phyloP scores from a whole-genome alignment of 2,797 vertebrate species.

The Potorous gilbertii region DNA sequence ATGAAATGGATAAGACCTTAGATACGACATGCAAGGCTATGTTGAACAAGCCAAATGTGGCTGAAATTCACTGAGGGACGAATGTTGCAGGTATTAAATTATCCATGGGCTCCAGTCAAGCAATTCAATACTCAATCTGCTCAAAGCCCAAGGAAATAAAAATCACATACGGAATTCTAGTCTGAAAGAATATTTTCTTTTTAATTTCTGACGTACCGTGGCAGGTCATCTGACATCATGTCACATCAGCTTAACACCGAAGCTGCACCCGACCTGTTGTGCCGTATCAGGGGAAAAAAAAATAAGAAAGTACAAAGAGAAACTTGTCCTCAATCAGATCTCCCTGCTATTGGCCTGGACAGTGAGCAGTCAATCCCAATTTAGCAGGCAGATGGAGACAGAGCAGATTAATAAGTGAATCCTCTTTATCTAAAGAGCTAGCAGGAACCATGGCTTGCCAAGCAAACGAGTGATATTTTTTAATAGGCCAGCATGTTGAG shows the following conservation, averaged over 20 bases:
- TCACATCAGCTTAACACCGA: conserved; percentile 74
- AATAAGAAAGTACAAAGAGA: conserved; percentile 59
- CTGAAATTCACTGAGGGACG: conserved; percentile 77
- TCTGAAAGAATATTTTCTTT: conserved; percentile 80
- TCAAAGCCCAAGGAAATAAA: conserved; percentile 80
- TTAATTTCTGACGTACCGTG: conserved; percentile 79
- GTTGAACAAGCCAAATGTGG: conserved; percentile 80
- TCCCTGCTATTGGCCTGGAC: conserved; percentile 73
- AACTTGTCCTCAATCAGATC: conserved; percentile 77
- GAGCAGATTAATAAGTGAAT: conserved; percentile 81
- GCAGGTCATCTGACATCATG: conserved; percentile 75
- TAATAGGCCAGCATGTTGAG: conserved; percentile 80
- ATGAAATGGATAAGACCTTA: conserved; percentile 77
- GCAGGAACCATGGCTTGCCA: conserved; percentile 80
- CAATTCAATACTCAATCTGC: conserved; percentile 79
- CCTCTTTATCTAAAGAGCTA: conserved; percentile 81
- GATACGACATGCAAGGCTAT: conserved; percentile 66
- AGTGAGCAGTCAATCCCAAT: conserved; percentile 83
- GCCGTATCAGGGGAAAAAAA: conserved; percentile 8
- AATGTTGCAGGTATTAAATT: conserved; percentile 80
- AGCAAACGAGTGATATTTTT: conserved; percentile 83
- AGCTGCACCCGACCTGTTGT: conserved; percentile 67
- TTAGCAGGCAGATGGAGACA: conserved; percentile 80
- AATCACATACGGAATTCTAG: conserved; percentile 77
- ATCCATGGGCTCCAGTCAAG: conserved; percentile 77